phyloP scores from a whole-genome alignment of 1,140 invertebrate genomes.

The Pararge aegeria region DNA sequence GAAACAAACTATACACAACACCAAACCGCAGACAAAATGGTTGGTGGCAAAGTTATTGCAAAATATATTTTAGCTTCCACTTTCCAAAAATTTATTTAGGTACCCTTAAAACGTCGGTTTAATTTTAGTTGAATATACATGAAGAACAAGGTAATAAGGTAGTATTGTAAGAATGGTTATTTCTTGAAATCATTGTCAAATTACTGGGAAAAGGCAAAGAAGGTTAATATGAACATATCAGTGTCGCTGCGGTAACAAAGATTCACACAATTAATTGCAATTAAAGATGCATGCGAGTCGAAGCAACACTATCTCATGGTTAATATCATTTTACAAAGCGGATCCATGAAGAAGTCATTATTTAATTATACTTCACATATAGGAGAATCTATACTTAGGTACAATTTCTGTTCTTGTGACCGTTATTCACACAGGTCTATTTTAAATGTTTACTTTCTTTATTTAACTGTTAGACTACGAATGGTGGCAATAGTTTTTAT shows the following conservation, averaged over 20 bases:
- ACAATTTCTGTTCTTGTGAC: neutral
- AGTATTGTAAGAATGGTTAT: too few species aligned
- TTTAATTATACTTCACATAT: constrained; percentile 14
- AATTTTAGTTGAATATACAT: too few species aligned
- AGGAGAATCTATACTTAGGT: neutral
- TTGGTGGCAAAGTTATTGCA: too few species aligned
- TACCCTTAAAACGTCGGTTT: too few species aligned
- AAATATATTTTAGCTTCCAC: too few species aligned
- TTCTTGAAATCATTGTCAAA: neutral
- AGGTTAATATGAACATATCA: constrained; percentile 1
- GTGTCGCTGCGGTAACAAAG: constrained; percentile 8
- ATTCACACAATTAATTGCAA: constrained; percentile 16
- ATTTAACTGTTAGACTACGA: too few species aligned
- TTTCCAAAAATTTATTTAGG: too few species aligned
- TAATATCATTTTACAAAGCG: constrained; percentile 2
- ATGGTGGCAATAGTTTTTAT: too few species aligned
- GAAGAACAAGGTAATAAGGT: too few species aligned
- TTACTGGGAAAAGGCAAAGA: neutral
- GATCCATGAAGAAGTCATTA: constrained; percentile 7
- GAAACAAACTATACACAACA: too few species aligned
- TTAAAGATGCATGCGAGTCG: constrained; percentile 13
- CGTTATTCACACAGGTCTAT: neutral
- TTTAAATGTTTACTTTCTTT: too few species aligned
- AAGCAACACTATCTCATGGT: constrained; percentile 3
- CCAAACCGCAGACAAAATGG: too few species aligned